phyloP scores from a whole-genome alignment of 2,888 invertebrate species.

The Aporophyla nigra region DNA sequence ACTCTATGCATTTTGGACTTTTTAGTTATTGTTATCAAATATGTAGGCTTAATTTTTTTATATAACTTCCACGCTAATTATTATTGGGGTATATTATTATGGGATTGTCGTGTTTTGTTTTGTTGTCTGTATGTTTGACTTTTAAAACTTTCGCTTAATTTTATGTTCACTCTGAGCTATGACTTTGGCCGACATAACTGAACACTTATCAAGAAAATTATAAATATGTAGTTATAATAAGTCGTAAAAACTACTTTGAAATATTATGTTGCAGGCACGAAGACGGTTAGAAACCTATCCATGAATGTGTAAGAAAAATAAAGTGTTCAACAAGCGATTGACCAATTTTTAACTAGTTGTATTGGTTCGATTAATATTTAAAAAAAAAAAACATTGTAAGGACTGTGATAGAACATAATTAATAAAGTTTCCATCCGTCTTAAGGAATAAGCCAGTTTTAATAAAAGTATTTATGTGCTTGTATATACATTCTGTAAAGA shows the following conservation, averaged over 20 bases:
- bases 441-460: slow-evolving; percentile 40
- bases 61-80: slow-evolving; percentile 8
- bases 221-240: slow-evolving; percentile 7
- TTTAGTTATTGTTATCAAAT: slow-evolving; percentile 29
- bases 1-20: slow-evolving; percentile 29
- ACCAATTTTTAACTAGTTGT: slow-evolving; percentile 61
- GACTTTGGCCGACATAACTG: neutral
- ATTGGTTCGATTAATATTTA: slow-evolving; percentile 48
- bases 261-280: slow-evolving; percentile 18
- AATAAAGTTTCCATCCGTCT: slow-evolving; percentile 73
- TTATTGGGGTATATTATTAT: slow-evolving; percentile 19
- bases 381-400: slow-evolving; percentile 58
- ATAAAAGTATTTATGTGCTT: slow-evolving; percentile 29
- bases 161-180: neutral
- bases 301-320: slow-evolving; percentile 32
- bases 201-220: neutral
- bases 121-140: slow-evolving; percentile 19
- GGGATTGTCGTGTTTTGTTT: slow-evolving; percentile 12
- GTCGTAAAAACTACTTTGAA: neutral
- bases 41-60: slow-evolving; percentile 8
- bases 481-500: slow-evolving; percentile 1
- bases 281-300: slow-evolving; percentile 19
- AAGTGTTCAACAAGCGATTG: slow-evolving; percentile 54
- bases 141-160: slow-evolving; percentile 14
- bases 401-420: slow-evolving; percentile 76